Percentiles rank a stretch among this genome's conserved stretches.
phyloP scores from a whole-genome alignment of 1,140 invertebrate genomes.

The Drosophila nigromelanica region DNA sequence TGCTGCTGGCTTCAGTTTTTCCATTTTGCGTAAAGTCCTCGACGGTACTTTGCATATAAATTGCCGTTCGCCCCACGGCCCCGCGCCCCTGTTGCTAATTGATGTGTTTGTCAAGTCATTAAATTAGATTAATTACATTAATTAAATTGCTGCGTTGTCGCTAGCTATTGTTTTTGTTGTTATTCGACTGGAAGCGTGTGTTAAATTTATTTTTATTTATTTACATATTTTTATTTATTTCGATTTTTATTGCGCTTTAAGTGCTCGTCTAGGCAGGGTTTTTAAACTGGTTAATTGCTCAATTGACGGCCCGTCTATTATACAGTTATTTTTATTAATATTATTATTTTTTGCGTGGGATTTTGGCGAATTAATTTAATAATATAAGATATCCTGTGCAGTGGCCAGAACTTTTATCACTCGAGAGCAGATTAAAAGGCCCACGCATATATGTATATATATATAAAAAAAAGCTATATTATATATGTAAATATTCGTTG shows the following conservation, averaged over 20 bases:
- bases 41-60: conserved; percentile 75
- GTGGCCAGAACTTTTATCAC: too few relatives aligned
- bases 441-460: too few relatives aligned
- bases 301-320: conserved; percentile 40
- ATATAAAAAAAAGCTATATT: too few relatives aligned
- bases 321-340: conserved; percentile 34
- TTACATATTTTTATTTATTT: neutral
- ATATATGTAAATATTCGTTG: too few relatives aligned
- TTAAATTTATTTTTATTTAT: neutral
- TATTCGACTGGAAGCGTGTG: conserved; percentile 24
- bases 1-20: conserved; percentile 22
- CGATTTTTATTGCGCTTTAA: conserved; percentile 2
- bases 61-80: conserved; percentile 26
- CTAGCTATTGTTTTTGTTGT: conserved; percentile 29
- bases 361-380: too few relatives aligned
- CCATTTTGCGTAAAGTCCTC: conserved; percentile 57
- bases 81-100: conserved; percentile 65
- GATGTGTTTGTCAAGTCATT: conserved; percentile 83
- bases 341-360: neutral
- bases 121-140: conserved; percentile 83
- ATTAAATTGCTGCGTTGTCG: conserved; percentile 66
- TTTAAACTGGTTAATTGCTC: conserved; percentile 63
- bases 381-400: too few relatives aligned
- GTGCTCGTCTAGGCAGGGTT: conserved; percentile 6
- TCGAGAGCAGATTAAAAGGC: too few relatives aligned